phyloP scores from a whole-genome alignment of 2,888 invertebrate species.

The Heliothis peltigera region DNA sequence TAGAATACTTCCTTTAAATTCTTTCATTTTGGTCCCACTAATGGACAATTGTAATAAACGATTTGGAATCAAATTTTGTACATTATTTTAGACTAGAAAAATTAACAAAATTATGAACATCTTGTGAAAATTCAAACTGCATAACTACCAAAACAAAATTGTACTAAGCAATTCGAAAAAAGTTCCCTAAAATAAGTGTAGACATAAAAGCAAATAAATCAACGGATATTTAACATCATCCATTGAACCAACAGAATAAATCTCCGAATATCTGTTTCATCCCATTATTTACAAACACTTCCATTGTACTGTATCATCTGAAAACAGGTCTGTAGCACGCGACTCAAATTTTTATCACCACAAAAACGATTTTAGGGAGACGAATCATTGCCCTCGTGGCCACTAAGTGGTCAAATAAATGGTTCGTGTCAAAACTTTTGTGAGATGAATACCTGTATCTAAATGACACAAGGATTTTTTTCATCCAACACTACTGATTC shows the following conservation, averaged over 20 bases:
- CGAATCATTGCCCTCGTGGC: conserved; percentile 80
- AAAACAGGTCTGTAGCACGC: conserved; percentile 80
- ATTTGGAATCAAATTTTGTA: no score
- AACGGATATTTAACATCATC: conserved; percentile 61
- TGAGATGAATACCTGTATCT: conserved; percentile 78
- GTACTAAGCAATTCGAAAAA: conserved; percentile 10
- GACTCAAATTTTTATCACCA: conserved; percentile 71
- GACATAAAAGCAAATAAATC: conserved; percentile 60
- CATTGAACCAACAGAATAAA: conserved; percentile 67
- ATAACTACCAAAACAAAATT: conserved; percentile 1
- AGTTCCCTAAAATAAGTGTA: conserved; percentile 27
- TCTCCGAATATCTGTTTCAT: conserved; percentile 71
- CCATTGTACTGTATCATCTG: conserved; percentile 70
- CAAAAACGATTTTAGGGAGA: conserved; percentile 82
- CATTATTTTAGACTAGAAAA: no score
- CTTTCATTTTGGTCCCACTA: conserved; percentile 4
- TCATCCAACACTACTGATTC: conserved; percentile 82
- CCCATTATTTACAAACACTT: conserved; percentile 73
- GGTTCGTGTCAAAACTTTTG: conserved; percentile 84
- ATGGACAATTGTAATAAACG: background rate
- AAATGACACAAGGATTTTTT: conserved; percentile 77
- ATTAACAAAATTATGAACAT: no score
- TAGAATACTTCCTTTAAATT: conserved; percentile 1
- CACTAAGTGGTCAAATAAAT: conserved; percentile 85
- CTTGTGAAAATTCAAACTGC: background rate